phyloP scores from a whole-genome alignment of 2,113 vertebrate genomes.

The Megaceryle maxima region DNA sequence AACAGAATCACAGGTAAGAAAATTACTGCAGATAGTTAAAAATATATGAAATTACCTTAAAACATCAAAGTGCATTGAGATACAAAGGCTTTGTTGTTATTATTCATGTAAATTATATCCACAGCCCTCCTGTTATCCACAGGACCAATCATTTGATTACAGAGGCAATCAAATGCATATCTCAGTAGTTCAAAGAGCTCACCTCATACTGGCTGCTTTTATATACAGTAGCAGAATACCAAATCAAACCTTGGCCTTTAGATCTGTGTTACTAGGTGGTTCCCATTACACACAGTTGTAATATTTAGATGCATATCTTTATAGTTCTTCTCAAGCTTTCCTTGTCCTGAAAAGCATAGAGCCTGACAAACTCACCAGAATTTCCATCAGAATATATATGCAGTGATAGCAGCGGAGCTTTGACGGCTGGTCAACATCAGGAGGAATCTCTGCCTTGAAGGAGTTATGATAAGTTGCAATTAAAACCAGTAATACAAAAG shows the following conservation, averaged over 20 bases:
- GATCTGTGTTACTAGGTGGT: neutral
- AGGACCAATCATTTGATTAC: neutral
- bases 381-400: neutral
- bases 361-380: conserved; percentile 28
- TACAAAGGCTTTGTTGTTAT: neutral
- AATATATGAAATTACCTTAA: neutral
- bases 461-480: neutral
- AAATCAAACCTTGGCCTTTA: neutral
- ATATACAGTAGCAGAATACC: neutral
- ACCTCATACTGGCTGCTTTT: neutral
- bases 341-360: neutral
- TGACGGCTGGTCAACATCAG: conserved; percentile 14
- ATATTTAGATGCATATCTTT: neutral
- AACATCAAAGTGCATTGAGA: neutral
- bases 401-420: neutral
- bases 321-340: neutral
- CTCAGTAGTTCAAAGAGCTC: neutral
- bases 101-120: neutral
- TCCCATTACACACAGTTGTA: neutral
- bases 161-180: neutral
- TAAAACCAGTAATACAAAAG: neutral
- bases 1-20: neutral
- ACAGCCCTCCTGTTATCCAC: neutral
- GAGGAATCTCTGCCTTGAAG: conserved; percentile 19
- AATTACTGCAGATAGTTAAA: neutral